Base-by-base conservation (phyloP, 2,888 invertebrate genomes). In the Heterodera filipjevi region DNA sequence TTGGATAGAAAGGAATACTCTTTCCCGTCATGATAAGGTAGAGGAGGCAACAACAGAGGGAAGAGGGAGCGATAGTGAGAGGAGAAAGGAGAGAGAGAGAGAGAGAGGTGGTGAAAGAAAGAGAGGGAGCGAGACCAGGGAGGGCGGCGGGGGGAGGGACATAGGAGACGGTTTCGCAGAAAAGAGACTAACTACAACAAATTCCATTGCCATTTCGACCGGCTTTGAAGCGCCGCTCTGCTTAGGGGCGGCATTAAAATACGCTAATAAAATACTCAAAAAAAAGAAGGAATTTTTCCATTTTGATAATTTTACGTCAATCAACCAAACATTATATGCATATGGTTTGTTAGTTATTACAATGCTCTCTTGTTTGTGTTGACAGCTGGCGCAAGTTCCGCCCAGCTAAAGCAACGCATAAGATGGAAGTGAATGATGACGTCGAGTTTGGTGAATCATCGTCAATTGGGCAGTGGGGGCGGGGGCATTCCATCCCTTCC, bases 401-500 rank as follows among this genome's bases (percentile, higher is more conserved):
- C 59, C 27, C 59, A 53, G 53, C 59, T 59, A 27, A n/a, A 27
- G 16, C 53, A 59, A 27, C 59, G 59, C n/a, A 59, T 59, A 59
- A 59, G 59, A n/a, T 53, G 59, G 59, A 59, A n/a, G 59, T 12
- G 59, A n/a, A n/a, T 27, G 59, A 27, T 59, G 59, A 59, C 59
- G 59, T 59, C 27, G 22, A 27, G n/a, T n/a, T 59, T 59, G 59
- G 59, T 59, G 59, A 59, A 59, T 59, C 59, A 59, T 49, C 49
- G 19, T 19, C 49, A 14, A 49, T 49, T 49, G 8, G 14, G 49
- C 49, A 16, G 49, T 3, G 14, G 49, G 49, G 19, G 49, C 3
- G 49, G 19, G 49, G 49, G 14, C 12, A 3, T 19, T 19, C 49
- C 10, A 16, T 49, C 49, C 49, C 49, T 16, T 14, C 46, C 46